These are phyloP conservation scores for Zaprionus inermis DNA, from an alignment of 1,140 invertebrate genomes.

Conservation along the genomic window DNA sequence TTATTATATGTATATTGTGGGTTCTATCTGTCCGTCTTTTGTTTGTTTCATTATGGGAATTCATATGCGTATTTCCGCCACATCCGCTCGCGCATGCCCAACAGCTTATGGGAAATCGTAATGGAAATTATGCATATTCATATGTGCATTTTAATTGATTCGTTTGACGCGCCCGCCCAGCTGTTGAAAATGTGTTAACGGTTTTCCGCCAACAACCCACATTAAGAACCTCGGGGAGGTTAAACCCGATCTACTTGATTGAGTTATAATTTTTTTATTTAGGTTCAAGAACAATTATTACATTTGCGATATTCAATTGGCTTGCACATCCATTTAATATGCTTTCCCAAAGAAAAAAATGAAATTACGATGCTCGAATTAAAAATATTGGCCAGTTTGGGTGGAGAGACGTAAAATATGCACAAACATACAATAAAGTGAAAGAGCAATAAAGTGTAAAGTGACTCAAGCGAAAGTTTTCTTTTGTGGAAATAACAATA, in stretches of 20 bases:
- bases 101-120: constrained; percentile 62
- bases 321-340: too few species aligned
- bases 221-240: background rate
- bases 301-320: too few species aligned
- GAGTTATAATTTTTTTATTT: background rate
- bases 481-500: too few species aligned
- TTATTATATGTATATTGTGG: constrained; percentile 59
- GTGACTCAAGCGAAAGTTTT: too few species aligned
- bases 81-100: constrained; percentile 57
- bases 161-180: constrained; percentile 39
- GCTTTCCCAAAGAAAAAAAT: too few species aligned
- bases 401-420: too few species aligned
- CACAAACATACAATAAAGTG: too few species aligned
- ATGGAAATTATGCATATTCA: constrained; percentile 61
- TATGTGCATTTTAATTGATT: constrained; percentile 49
- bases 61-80: constrained; percentile 50
- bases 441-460: too few species aligned
- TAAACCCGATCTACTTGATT: background rate
- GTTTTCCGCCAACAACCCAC: constrained; percentile 19
- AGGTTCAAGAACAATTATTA: too few species aligned
- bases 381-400: too few species aligned
- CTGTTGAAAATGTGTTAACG: constrained; percentile 63
- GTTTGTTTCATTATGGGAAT: constrained; percentile 66
- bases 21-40: constrained; percentile 53
- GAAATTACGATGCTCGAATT: too few species aligned